A percentile compares a stretch with the other conserved stretches of the same genome.
phyloP scores from a whole-genome alignment of 2,888 invertebrate species.

The Tetranychus piercei region DNA sequence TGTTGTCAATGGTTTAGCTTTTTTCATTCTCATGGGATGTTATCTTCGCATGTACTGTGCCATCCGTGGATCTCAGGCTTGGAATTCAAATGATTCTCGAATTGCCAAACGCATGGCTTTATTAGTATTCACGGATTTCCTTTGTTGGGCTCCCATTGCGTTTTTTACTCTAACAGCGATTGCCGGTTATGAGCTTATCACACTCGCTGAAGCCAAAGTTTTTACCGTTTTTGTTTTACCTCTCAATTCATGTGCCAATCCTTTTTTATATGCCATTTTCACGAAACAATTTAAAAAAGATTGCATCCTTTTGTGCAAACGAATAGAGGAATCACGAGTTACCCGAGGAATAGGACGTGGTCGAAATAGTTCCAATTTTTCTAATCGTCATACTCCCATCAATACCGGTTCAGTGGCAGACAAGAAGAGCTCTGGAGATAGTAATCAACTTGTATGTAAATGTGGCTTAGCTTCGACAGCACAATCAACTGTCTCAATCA shows the following conservation, averaged over 20 bases:
- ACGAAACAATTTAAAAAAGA: slow-evolving; percentile 96
- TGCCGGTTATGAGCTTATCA: slow-evolving; percentile 71
- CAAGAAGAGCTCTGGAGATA: slow-evolving; percentile 38
- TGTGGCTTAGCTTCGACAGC: slow-evolving; percentile 20
- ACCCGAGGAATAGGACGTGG: slow-evolving; percentile 69
- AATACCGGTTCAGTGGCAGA: slow-evolving; percentile 67
- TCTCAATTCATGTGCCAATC: slow-evolving; percentile 90
- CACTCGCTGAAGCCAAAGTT: slow-evolving; percentile 77
- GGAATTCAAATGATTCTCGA: slow-evolving; percentile 90
- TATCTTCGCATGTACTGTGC: slow-evolving; percentile 95
- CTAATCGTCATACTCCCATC: slow-evolving; percentile 65
- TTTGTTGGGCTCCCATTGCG: slow-evolving; percentile 95
- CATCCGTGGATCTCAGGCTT: slow-evolving; percentile 63
- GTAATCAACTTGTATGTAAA: slow-evolving; percentile 22
- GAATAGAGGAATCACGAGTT: slow-evolving; percentile 80
- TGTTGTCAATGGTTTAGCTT: slow-evolving; percentile 77
- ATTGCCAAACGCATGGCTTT: slow-evolving; percentile 92
- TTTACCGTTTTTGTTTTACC: slow-evolving; percentile 89
- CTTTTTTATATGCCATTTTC: slow-evolving; percentile 88
- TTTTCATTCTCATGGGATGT: slow-evolving; percentile 81
- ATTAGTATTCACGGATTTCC: slow-evolving; percentile 84
- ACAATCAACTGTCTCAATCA: background rate
- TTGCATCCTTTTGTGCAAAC: slow-evolving; percentile 82
- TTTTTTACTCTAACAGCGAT: slow-evolving; percentile 85
- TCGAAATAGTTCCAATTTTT: slow-evolving; percentile 66